Conservation (phyloP, 2,113 vertebrate species). For the Rousettus leschenaultii region DNA sequence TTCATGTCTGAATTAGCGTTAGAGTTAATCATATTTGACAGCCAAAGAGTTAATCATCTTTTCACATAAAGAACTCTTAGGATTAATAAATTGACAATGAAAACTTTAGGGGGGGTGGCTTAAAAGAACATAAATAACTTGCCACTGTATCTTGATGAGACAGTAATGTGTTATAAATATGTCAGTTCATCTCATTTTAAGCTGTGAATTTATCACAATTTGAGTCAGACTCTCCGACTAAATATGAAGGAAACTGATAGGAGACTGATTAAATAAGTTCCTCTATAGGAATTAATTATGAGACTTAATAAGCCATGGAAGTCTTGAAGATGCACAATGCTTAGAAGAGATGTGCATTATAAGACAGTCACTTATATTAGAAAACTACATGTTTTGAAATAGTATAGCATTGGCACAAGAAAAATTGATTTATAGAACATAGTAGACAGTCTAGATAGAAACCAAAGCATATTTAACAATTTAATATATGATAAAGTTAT, state of each 20-base stretch:
- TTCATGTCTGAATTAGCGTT: background rate
- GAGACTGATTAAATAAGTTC: background rate
- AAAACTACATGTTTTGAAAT: background rate
- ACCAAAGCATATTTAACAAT: background rate
- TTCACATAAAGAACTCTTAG: background rate
- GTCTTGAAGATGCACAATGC: background rate
- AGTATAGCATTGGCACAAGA: background rate
- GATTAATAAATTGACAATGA: background rate
- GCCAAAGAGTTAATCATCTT: constrained; percentile 16
- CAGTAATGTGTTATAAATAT: background rate
- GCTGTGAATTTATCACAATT: constrained; percentile 2
- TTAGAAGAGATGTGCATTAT: background rate
- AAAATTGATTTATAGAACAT: background rate
- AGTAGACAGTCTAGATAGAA: background rate
- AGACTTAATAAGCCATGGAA: constrained; percentile 7
- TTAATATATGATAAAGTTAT: background rate
- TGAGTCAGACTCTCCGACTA: background rate
- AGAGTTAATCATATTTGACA: background rate
- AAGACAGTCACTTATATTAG: background rate
- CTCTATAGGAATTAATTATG: background rate
- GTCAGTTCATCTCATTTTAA: background rate
- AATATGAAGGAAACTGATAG: background rate
- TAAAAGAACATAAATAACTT: background rate
- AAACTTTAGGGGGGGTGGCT: background rate
- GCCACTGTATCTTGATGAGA: background rate